Evolutionary conservation across 1,140 invertebrate species (phyloP).

Genomic region (Apis laboriosa): DNA sequence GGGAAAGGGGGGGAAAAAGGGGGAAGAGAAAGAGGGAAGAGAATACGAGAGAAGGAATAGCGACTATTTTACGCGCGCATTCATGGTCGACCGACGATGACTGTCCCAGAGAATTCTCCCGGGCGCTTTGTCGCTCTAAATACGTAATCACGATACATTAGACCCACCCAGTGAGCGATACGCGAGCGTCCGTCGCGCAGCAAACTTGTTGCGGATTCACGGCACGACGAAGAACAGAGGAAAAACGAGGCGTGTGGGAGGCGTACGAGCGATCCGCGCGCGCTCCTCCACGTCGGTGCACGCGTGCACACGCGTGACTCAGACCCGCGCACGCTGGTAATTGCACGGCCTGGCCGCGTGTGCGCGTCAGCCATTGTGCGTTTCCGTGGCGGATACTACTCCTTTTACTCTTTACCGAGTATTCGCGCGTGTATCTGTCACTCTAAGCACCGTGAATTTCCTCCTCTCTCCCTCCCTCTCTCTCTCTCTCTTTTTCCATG

Average conservation of each 20-base stretch:
- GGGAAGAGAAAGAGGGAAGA: too few relatives aligned
- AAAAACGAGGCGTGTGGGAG: slow-evolving; percentile 47
- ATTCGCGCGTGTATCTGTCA: slow-evolving; percentile 40
- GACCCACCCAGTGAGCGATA: slow-evolving; percentile 46
- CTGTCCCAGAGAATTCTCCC: slow-evolving; percentile 28
- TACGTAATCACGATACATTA: slow-evolving; percentile 53
- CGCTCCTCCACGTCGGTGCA: slow-evolving; percentile 21
- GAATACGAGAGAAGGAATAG: slow-evolving; percentile 7
- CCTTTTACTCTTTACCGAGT: slow-evolving; percentile 60
- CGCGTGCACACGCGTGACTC: slow-evolving; percentile 47
- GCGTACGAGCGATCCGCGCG: slow-evolving; percentile 18
- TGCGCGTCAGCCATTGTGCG: slow-evolving; percentile 58
- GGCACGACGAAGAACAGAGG: slow-evolving; percentile 20
- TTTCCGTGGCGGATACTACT: slow-evolving; percentile 64
- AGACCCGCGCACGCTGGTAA: slow-evolving; percentile 40
- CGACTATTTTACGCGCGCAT: not conserved
- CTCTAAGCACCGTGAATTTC: slow-evolving; percentile 1
- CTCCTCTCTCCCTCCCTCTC: not conserved
- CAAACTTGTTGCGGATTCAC: slow-evolving; percentile 60
- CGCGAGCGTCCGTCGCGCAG: slow-evolving; percentile 48
- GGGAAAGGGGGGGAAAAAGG: not conserved
- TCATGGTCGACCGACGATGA: slow-evolving; percentile 29
- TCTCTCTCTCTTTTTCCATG: not conserved
- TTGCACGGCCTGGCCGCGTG: slow-evolving; percentile 53
- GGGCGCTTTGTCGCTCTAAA: slow-evolving; percentile 45